Evolutionary conservation across 2,888 invertebrate genomes (phyloP), one percentile per base, ranked within the genome.

Genomic region (Drosophila pseudotalamancana): DNA sequence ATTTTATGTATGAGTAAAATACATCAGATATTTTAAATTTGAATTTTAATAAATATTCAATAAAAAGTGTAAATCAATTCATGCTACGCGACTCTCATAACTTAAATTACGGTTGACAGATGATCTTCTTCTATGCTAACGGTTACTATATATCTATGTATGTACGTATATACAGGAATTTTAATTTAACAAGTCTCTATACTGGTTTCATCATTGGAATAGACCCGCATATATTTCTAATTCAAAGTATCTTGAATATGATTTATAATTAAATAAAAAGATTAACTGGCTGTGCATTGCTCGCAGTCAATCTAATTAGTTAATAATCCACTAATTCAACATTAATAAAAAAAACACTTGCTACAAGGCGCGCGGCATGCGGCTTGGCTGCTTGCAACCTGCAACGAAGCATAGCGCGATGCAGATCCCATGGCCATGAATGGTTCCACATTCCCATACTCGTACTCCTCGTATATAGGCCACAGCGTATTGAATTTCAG

Each of bases 381-480:
- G 54, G 12, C 51, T 45, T 55, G 66, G n/a, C 32, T 34, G 50
- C 66, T 51, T 48, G 35, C 50, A 45, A 9, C 42, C 37, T 50
- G 68, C 68, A 72, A 32, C 72, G 55, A 55, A 56, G 55, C 71
- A 55, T 62, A 16, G 46, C 54, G 40, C 39, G 18, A 21, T n/a
- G 54, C 39, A 12, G 14, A 42, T 45, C 54, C 34, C 49, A 40
- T 23, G 16, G 61, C 32, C 40, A 45, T 16, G 31, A 39, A 37
- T 40, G 45, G 25, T 35, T 60, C 39, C 25, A 50, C 25, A 71
- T 70, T 70, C 66, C 61, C 66, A 66, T 51, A 46, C 43, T 18
- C n/a, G n/a, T n/a, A n/a, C n/a, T n/a, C n/a, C 35, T 48, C 21
- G 48, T 35, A 72, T 72, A 68, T 72, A 63, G 73, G 71, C 63